A percentile compares a stretch with the other conserved stretches of the same genome.
phyloP scores from a whole-genome alignment of 2,797 vertebrate species.

The Enteromius argenteus region DNA sequence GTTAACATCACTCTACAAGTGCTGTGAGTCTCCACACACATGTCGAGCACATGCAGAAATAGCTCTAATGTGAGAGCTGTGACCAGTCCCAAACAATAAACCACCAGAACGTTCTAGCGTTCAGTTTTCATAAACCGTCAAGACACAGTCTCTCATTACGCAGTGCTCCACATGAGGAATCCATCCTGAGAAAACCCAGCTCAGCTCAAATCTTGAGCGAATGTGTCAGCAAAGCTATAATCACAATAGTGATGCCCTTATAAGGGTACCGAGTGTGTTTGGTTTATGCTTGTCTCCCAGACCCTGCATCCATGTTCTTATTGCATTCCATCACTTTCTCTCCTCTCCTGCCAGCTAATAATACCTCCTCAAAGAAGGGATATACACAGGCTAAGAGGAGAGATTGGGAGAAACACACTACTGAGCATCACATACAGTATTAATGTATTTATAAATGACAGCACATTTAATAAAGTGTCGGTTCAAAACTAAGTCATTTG shows the following conservation, averaged over 20 bases:
- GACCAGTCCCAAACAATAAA: conserved; percentile 43
- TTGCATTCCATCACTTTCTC: conserved; percentile 49
- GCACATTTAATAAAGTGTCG: conserved; percentile 1
- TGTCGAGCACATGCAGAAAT: conserved; percentile 38
- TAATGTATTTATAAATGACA: conserved; percentile 10
- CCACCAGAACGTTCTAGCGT: conserved; percentile 24
- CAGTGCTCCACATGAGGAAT: conserved; percentile 37
- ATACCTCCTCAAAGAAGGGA: conserved; percentile 51
- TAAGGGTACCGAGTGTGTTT: conserved; percentile 55
- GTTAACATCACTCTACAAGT: conserved; percentile 5
- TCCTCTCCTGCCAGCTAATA: conserved; percentile 54
- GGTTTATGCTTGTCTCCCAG: conserved; percentile 43
- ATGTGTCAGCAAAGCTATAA: conserved; percentile 49
- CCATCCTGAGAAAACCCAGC: conserved; percentile 49
- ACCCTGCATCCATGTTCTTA: conserved; percentile 46
- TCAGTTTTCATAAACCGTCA: conserved; percentile 52
- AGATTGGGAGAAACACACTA: conserved; percentile 54
- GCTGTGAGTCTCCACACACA: conserved; percentile 29
- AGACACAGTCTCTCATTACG: conserved; percentile 46
- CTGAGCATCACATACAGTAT: conserved; percentile 47
- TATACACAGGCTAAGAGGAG: conserved; percentile 58
- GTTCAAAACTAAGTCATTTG: not conserved
- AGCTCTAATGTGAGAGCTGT: conserved; percentile 25
- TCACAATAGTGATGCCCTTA: conserved; percentile 57
- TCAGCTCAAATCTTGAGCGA: conserved; percentile 44